phyloP scores from a whole-genome alignment of 1,140 invertebrate species.

The Druon quercuslanigerum region DNA sequence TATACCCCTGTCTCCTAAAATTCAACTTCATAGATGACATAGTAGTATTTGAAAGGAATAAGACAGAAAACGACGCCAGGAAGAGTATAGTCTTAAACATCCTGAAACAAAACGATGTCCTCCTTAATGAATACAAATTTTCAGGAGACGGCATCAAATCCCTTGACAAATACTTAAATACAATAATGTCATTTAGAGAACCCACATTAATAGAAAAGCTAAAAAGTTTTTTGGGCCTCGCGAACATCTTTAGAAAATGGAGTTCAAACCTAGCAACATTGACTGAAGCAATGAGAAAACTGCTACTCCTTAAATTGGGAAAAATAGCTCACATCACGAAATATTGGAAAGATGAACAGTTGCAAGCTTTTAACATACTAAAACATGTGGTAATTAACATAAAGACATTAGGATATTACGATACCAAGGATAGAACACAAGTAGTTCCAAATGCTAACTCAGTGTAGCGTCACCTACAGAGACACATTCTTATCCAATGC shows the following conservation, averaged over 20 bases:
- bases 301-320: conserved; percentile 44
- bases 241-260: neutral
- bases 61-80: too few relatives aligned
- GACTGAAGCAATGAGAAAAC: conserved; percentile 52
- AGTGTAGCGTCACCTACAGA: conserved; percentile 68
- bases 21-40: too few relatives aligned
- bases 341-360: conserved; percentile 36
- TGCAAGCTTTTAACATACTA: conserved; percentile 41
- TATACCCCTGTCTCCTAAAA: too few relatives aligned
- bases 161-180: too few relatives aligned
- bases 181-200: too few relatives aligned
- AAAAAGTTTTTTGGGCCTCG: conserved; percentile 49
- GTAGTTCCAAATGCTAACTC: conserved; percentile 70
- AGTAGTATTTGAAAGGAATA: too few relatives aligned
- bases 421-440: conserved; percentile 61
- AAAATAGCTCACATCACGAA: conserved; percentile 33
- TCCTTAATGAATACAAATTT: too few relatives aligned
- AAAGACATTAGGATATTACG: conserved; percentile 63
- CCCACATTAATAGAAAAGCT: too few relatives aligned
- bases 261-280: conserved; percentile 38
- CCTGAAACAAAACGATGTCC: too few relatives aligned
- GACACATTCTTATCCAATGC: conserved; percentile 55
- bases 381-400: conserved; percentile 46
- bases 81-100: too few relatives aligned
- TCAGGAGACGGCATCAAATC: too few relatives aligned